A percentile compares a stretch with the other conserved stretches of the same genome.
phyloP scores from a whole-genome alignment of 1,140 invertebrate genomes.

The Formica selysi region DNA sequence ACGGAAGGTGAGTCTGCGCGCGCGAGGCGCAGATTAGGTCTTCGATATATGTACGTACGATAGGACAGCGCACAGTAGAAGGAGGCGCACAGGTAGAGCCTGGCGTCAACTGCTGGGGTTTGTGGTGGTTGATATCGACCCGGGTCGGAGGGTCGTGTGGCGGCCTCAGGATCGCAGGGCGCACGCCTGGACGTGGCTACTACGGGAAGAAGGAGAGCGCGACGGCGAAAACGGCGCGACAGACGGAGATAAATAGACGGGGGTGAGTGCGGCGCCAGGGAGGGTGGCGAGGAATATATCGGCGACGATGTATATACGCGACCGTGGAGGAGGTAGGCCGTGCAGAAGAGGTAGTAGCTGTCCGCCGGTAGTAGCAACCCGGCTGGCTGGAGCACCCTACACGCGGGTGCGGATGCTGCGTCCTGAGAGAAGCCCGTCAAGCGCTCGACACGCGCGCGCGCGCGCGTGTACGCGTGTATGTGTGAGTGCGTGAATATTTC shows the following conservation, averaged over 20 bases:
- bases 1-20: constrained; percentile 30
- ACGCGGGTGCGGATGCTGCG: constrained; percentile 83
- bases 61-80: constrained; percentile 44
- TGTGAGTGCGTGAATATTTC: constrained; percentile 32
- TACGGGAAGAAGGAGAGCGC: constrained; percentile 54
- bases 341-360: constrained; percentile 59
- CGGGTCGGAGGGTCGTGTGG: constrained; percentile 75
- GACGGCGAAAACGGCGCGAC: constrained; percentile 9
- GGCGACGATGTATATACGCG: constrained; percentile 33
- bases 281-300: constrained; percentile 28
- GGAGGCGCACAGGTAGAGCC: constrained; percentile 69
- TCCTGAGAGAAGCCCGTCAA: constrained; percentile 70
- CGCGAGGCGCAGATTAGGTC: constrained; percentile 36
- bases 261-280: constrained; percentile 31
- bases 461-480: constrained; percentile 30
- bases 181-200: constrained; percentile 79
- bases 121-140: constrained; percentile 84
- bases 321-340: constrained; percentile 51
- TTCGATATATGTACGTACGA: constrained; percentile 57
- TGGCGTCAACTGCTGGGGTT: constrained; percentile 71
- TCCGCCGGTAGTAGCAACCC: constrained; percentile 83
- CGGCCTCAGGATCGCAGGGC: constrained; percentile 74
- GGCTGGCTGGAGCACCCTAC: constrained; percentile 84
- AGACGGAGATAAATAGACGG: constrained; percentile 38
- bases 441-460: constrained; percentile 25